Evolutionary conservation across 2,797 vertebrate species (phyloP).

Genomic region (Mormyrops attenuatus): DNA sequence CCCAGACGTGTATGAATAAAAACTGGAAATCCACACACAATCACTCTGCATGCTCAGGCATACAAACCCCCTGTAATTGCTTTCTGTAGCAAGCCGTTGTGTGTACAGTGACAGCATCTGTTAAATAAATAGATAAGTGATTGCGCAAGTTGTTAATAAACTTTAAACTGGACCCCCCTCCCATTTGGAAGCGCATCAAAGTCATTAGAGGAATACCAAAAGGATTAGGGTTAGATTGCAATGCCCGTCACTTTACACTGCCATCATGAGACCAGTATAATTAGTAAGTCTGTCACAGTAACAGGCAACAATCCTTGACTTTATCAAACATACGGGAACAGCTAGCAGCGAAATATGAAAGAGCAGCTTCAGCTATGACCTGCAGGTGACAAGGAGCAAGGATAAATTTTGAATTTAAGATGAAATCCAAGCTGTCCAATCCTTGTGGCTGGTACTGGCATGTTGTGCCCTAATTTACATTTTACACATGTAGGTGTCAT

Average conservation of each 20-base stretch:
- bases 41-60: neutral
- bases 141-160: neutral
- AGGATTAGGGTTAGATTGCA: slow-evolving; percentile 9
- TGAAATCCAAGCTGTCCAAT: neutral
- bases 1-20: neutral
- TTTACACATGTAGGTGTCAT: neutral
- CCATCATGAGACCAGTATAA: slow-evolving; percentile 12
- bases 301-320: neutral
- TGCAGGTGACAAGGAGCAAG: neutral
- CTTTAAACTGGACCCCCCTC: neutral
- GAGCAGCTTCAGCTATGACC: neutral
- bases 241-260: neutral
- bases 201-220: slow-evolving; percentile 14
- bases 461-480: neutral
- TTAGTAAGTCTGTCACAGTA: slow-evolving; percentile 18
- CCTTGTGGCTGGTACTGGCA: neutral
- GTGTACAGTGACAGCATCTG: neutral
- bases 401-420: neutral
- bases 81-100: neutral
- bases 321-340: neutral
- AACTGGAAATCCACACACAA: neutral
- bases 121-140: slow-evolving; percentile 10
- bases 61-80: neutral
- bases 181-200: neutral
- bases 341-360: neutral